Conservation (phyloP, 2,888 invertebrate genomes). For the Microchrysa polita region DNA sequence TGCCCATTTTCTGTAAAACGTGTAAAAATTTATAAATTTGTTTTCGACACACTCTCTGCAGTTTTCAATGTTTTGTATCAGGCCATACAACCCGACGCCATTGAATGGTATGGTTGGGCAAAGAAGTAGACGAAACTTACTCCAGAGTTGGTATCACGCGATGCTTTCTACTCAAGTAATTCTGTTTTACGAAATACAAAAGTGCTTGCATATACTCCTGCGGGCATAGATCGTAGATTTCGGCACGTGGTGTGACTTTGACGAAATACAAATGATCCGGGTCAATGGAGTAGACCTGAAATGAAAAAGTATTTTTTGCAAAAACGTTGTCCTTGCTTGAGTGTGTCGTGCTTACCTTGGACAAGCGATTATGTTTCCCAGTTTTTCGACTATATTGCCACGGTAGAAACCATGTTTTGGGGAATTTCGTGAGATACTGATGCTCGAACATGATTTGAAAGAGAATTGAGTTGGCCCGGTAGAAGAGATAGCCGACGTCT, state of each 20-base stretch:
- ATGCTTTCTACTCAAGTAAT: conserved; percentile 69
- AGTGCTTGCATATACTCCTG: conserved; percentile 70
- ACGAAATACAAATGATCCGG: conserved; percentile 71
- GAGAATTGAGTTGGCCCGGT: conserved; percentile 70
- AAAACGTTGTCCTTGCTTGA: too few relatives aligned
- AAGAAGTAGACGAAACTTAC: conserved; percentile 69
- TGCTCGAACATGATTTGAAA: conserved; percentile 76
- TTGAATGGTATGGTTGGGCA: too few relatives aligned
- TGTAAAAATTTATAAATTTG: conserved; percentile 41
- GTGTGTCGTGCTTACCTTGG: conserved; percentile 52
- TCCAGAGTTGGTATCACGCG: conserved; percentile 78
- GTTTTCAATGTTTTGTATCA: too few relatives aligned
- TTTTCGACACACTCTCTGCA: too few relatives aligned
- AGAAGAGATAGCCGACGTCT: conserved; percentile 66
- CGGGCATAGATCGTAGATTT: conserved; percentile 66
- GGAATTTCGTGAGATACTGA: conserved; percentile 70
- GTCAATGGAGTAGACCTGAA: conserved; percentile 62
- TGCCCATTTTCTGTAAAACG: conserved; percentile 70
- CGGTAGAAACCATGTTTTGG: conserved; percentile 74
- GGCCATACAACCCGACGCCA: too few relatives aligned
- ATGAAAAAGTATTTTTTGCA: neutral
- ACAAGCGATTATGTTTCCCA: conserved; percentile 56
- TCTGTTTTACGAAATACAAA: conserved; percentile 76
- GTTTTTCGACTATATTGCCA: conserved; percentile 65
- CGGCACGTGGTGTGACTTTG: conserved; percentile 71